Percentiles rank a stretch among this genome's conserved stretches.
Evolutionary conservation across 2,113 vertebrate species (phyloP).

Genomic region (Corythornis vintsioides): DNA sequence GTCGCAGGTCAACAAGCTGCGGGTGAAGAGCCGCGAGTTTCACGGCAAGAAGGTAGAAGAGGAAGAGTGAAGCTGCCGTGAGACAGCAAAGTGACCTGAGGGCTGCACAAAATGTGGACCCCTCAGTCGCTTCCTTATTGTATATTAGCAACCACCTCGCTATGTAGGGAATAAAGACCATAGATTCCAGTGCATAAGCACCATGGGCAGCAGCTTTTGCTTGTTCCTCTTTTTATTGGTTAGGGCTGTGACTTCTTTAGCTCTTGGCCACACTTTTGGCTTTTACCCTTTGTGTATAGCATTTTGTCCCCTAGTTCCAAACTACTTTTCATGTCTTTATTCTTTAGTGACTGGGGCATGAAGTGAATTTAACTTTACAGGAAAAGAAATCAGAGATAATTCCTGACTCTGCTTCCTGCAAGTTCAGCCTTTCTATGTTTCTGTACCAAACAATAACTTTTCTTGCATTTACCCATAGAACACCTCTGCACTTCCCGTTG

Average conservation of each 20-base stretch:
- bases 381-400: not conserved
- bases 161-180: not conserved
- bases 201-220: not conserved
- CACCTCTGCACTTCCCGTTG: not conserved
- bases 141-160: not conserved
- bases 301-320: not conserved
- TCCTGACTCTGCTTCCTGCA: not conserved
- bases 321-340: not conserved
- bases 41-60: not conserved
- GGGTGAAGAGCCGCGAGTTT: too few species aligned
- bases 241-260: too few species aligned
- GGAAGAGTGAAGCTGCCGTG: not conserved
- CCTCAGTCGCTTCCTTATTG: constrained; percentile 27
- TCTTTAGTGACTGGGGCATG: not conserved
- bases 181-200: not conserved
- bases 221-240: not conserved
- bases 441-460: not conserved
- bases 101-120: constrained; percentile 72
- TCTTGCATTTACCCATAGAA: not conserved
- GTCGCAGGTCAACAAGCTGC: too few species aligned
- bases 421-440: not conserved
- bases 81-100: not conserved
- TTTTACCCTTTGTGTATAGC: too few species aligned
- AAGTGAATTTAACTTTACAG: not conserved
- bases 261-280: too few species aligned